Percentiles rank a stretch among this genome's conserved stretches.
Conservation (phyloP, 2,113 vertebrate species). For the Tragelaphus strepsiceros region DNA sequence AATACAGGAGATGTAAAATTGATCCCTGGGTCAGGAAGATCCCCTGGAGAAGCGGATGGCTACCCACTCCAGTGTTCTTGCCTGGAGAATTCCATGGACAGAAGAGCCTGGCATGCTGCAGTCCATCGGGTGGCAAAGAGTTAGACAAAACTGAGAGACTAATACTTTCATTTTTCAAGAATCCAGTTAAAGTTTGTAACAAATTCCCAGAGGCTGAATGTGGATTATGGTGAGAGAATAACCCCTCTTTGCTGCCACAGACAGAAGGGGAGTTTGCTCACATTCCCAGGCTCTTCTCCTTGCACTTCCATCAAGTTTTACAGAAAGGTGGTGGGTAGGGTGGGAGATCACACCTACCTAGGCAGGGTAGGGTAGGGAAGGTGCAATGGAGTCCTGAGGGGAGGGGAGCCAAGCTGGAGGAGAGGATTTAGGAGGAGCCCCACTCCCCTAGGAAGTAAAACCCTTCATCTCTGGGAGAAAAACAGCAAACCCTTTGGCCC, state of each 20-base stretch:
- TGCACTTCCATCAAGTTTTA: not conserved
- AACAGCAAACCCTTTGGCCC: not conserved
- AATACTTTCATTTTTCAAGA: not conserved
- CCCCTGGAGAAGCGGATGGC: not conserved
- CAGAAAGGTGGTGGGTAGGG: not conserved
- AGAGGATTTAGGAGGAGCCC: not conserved
- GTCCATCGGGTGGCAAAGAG: not conserved
- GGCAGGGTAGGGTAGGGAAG: not conserved
- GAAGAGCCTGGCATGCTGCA: not conserved
- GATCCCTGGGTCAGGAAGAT: not conserved
- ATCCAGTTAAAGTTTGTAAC: not conserved
- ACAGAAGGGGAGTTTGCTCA: not conserved
- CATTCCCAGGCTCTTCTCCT: not conserved
- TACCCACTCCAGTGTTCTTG: not conserved
- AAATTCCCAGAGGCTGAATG: not conserved
- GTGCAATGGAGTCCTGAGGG: fast-evolving
- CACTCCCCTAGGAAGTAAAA: not conserved
- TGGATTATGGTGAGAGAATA: not conserved
- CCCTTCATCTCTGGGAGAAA: not conserved
- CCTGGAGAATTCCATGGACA: not conserved
- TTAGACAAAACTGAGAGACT: not conserved
- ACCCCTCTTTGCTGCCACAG: fast-evolving
- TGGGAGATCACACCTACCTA: fast-evolving
- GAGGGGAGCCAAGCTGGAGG: not conserved
- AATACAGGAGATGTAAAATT: not conserved